These are phyloP conservation scores for Menidia beryllina DNA, from an alignment of 2,113 vertebrate genomes.

Conservation along the genomic window DNA sequence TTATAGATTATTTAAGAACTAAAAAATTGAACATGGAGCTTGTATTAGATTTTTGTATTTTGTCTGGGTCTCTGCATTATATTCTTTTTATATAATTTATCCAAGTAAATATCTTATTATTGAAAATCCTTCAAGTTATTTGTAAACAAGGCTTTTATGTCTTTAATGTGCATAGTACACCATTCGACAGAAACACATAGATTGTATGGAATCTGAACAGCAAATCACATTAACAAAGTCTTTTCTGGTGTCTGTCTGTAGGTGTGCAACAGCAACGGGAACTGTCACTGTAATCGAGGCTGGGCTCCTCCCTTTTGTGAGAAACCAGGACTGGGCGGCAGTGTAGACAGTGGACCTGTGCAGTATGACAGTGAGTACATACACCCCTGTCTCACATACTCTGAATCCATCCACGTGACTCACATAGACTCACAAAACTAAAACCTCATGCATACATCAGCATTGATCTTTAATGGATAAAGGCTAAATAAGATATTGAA, in stretches of 20 bases:
- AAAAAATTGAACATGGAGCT: not conserved
- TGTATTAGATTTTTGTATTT: not conserved
- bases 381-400: too few relatives aligned
- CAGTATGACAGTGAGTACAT: slow-evolving; percentile 85
- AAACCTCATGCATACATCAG: too few relatives aligned
- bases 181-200: not conserved
- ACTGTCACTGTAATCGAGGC: slow-evolving; percentile 91
- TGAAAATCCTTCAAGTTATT: slow-evolving; percentile 1
- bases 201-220: not conserved
- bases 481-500: too few relatives aligned
- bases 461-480: too few relatives aligned
- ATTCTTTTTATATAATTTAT: not conserved
- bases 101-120: slow-evolving; percentile 18
- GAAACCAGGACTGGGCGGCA: slow-evolving; percentile 89
- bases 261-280: slow-evolving; percentile 96
- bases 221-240: slow-evolving; percentile 9
- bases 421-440: too few relatives aligned
- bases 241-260: slow-evolving; percentile 57
- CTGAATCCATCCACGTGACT: too few relatives aligned
- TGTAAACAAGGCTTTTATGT: slow-evolving; percentile 25
- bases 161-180: slow-evolving; percentile 25
- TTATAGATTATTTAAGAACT: not conserved
- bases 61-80: slow-evolving; percentile 7
- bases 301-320: slow-evolving; percentile 94
- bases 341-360: slow-evolving; percentile 92